Evolutionary conservation across 2,797 vertebrate genomes (phyloP).

Genomic region (Triplophysa bombifrons): DNA sequence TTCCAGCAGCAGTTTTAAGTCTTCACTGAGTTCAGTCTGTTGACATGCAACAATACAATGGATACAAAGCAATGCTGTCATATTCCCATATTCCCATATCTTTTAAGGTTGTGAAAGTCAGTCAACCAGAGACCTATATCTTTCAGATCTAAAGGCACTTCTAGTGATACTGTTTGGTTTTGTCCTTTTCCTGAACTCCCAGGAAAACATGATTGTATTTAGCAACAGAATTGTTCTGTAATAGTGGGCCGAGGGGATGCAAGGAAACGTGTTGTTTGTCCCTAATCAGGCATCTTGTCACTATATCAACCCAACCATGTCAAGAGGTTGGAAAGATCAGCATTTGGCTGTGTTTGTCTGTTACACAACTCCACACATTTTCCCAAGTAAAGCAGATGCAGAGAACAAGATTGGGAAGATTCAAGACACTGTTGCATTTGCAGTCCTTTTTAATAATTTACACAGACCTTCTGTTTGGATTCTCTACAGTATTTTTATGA

Average conservation of each 20-base stretch:
- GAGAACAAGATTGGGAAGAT: slow-evolving; percentile 1
- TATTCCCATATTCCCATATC: neutral
- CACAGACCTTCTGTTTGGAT: neutral
- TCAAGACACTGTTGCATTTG: slow-evolving; percentile 9
- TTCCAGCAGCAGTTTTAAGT: neutral
- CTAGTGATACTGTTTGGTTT: slow-evolving; percentile 40
- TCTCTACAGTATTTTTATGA: slow-evolving; percentile 10
- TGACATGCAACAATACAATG: neutral
- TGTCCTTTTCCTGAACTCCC: slow-evolving; percentile 32
- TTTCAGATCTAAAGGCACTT: slow-evolving; percentile 10
- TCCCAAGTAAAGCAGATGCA: neutral
- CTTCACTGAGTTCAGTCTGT: slow-evolving; percentile 1
- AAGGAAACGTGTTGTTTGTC: neutral
- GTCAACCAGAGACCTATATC: slow-evolving; percentile 23
- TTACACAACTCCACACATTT: slow-evolving; percentile 3
- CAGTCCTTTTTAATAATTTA: slow-evolving; percentile 27
- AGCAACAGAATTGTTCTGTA: neutral
- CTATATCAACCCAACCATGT: neutral
- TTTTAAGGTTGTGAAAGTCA: neutral
- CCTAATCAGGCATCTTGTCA: neutral
- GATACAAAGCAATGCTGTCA: neutral
- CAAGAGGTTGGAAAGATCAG: neutral
- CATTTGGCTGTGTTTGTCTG: neutral
- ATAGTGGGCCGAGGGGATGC: neutral
- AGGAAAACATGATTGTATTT: neutral